These are phyloP conservation scores for Mustela nigripes DNA, from an alignment of 2,113 vertebrate genomes.

Conservation along the genomic window DNA sequence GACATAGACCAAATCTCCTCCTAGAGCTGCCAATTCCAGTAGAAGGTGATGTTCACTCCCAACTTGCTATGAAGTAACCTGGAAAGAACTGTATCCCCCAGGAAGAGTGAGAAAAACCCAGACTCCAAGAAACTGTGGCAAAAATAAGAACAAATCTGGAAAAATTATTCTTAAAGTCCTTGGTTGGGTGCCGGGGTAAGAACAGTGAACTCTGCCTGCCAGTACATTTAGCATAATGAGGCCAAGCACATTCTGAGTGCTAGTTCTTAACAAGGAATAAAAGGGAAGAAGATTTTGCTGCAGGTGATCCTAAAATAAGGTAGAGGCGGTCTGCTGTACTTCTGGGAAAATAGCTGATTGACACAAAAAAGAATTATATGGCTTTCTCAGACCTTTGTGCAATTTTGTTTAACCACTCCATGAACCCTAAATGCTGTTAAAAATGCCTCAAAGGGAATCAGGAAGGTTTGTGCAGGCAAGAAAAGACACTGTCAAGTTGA, in stretches of 20 bases:
- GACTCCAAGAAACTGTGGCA: neutral
- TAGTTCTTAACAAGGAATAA: neutral
- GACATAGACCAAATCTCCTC: neutral
- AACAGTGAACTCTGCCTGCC: neutral
- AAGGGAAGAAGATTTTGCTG: conserved; percentile 12
- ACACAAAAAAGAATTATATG: neutral
- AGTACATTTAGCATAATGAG: neutral
- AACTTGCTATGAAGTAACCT: neutral
- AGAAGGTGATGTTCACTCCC: neutral
- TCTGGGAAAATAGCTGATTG: neutral
- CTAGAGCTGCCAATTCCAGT: neutral
- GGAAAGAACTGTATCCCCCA: neutral
- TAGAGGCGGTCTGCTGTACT: neutral
- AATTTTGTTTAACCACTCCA: conserved; percentile 17
- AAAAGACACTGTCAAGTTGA: neutral
- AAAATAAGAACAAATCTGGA: neutral
- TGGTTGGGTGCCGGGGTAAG: neutral
- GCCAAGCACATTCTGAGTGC: neutral
- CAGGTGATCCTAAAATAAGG: neutral
- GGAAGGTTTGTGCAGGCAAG: neutral
- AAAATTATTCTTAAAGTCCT: neutral
- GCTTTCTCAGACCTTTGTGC: neutral
- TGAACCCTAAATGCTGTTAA: neutral
- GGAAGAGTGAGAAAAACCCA: neutral
- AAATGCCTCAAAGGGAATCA: neutral